Evolutionary conservation across 2,797 vertebrate species (phyloP).

Genomic region (Leucoraja ocellata): DNA sequence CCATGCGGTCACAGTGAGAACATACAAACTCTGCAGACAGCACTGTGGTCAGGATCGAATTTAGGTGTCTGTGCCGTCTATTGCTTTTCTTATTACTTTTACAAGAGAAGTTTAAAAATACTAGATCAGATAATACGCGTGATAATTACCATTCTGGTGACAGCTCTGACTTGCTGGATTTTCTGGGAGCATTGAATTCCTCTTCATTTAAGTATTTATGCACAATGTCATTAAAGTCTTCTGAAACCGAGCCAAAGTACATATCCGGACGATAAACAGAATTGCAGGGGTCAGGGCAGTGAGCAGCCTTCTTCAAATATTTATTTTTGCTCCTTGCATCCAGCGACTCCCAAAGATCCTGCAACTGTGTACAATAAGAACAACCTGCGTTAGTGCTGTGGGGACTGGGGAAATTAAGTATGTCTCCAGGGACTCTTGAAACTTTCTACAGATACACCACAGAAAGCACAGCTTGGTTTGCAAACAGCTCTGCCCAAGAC

Average conservation of each 20-base stretch:
- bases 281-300: conserved; percentile 80
- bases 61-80: no score
- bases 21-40: no score
- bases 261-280: conserved; percentile 72
- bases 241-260: conserved; percentile 84
- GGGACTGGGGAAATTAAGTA: no score
- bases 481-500: no score
- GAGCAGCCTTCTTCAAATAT: conserved; percentile 65
- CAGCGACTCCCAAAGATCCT: conserved; percentile 70
- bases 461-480: no score
- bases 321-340: conserved; percentile 61
- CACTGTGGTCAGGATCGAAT: no score
- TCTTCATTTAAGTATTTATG: conserved; percentile 62
- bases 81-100: not conserved
- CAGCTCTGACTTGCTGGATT: conserved; percentile 41
- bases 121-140: not conserved
- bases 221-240: conserved; percentile 72
- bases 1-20: no score
- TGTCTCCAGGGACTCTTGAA: no score
- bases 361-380: conserved; percentile 56
- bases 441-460: no score
- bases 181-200: conserved; percentile 45
- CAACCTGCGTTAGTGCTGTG: not conserved
- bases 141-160: conserved; percentile 63
- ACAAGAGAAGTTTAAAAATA: not conserved